Percentiles rank a stretch among this genome's conserved stretches.
Conservation (phyloP, 2,797 vertebrate species). For the Siniperca scherzeri region DNA sequence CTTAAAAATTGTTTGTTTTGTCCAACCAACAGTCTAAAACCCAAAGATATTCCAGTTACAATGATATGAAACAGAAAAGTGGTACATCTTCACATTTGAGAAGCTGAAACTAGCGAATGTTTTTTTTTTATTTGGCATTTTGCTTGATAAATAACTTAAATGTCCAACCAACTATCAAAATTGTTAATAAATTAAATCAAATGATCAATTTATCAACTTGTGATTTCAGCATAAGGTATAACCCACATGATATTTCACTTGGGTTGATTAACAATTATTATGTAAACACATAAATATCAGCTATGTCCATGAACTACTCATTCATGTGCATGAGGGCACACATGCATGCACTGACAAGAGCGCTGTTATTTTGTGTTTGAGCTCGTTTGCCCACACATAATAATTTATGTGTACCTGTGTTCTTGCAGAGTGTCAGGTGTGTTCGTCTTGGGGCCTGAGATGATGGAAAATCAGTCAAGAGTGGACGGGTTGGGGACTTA, state of each 20-base stretch:
- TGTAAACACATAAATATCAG: background rate
- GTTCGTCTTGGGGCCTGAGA: slow-evolving; percentile 59
- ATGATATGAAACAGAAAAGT: background rate
- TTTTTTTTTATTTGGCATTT: background rate
- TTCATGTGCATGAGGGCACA: background rate
- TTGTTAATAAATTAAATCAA: background rate
- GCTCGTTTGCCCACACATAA: slow-evolving; percentile 38
- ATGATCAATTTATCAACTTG: background rate
- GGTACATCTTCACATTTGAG: background rate
- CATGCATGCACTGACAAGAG: slow-evolving; percentile 1
- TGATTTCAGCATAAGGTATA: background rate
- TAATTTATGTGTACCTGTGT: slow-evolving; percentile 54
- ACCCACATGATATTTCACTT: background rate
- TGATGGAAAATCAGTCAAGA: slow-evolving; percentile 70
- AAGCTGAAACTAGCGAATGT: background rate
- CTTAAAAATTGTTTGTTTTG: background rate
- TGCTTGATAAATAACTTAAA: background rate
- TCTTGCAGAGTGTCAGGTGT: slow-evolving; percentile 69
- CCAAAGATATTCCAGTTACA: background rate
- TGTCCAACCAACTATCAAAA: background rate
- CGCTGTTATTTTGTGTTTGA: slow-evolving; percentile 1
- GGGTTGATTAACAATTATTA: background rate
- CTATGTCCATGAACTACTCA: background rate
- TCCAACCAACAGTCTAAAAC: background rate
- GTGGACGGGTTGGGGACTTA: slow-evolving; percentile 62